These are phyloP conservation scores for Mionectes macconnelli DNA, from an alignment of 2,113 vertebrate genomes.

Conservation along the genomic window DNA sequence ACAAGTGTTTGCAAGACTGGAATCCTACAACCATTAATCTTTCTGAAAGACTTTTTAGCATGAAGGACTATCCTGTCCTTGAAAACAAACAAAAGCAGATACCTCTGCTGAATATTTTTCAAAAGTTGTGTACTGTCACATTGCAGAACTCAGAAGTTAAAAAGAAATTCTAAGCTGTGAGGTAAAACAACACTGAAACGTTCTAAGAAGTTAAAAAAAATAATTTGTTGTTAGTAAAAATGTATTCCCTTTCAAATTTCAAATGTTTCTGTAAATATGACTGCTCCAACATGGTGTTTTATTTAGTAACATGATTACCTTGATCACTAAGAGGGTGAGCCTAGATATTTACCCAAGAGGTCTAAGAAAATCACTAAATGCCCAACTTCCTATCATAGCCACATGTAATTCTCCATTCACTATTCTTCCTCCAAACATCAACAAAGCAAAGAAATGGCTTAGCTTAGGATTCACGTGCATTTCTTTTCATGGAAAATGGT, in stretches of 20 bases:
- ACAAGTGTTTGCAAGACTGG: constrained; percentile 11
- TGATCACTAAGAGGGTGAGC: background rate
- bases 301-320: background rate
- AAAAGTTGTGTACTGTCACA: background rate
- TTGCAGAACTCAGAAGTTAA: background rate
- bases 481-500: background rate
- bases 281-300: background rate
- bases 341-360: background rate
- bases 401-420: background rate
- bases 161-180: background rate
- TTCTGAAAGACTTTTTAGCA: background rate
- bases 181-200: background rate
- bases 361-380: background rate
- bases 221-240: background rate
- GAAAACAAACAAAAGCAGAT: background rate
- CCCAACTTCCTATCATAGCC: background rate
- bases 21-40: constrained; percentile 39
- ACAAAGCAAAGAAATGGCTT: fast-evolving
- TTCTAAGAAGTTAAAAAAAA: background rate
- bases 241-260: background rate
- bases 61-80: background rate
- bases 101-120: background rate
- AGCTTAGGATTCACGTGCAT: background rate
- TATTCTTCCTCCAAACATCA: background rate
- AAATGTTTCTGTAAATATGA: background rate